phyloP scores from a whole-genome alignment of 2,797 vertebrate species.

The Notolepis coatsorum region DNA sequence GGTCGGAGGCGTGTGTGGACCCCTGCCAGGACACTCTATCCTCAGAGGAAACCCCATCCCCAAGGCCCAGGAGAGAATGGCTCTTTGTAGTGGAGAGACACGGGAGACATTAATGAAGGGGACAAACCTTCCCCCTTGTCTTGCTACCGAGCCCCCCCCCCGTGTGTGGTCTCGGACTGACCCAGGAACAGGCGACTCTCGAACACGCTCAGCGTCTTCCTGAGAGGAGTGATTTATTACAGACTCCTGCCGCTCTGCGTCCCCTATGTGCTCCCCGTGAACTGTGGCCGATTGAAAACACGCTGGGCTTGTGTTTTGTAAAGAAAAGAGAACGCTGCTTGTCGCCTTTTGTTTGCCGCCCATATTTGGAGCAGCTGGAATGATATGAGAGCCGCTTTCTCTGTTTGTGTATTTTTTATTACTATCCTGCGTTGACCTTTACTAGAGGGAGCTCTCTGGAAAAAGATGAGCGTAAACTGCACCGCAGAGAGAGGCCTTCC shows the following conservation, averaged over 20 bases:
- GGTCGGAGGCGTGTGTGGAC: constrained; percentile 47
- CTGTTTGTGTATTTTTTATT: not conserved
- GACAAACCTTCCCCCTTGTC: constrained; percentile 42
- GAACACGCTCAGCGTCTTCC: not conserved
- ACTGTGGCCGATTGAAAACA: constrained; percentile 51
- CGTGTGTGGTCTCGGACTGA: constrained; percentile 15
- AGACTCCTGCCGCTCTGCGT: constrained; percentile 12
- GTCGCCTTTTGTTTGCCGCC: constrained; percentile 35
- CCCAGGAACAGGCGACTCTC: not conserved
- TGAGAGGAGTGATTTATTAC: constrained; percentile 24
- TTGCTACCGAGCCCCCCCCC: constrained; percentile 13
- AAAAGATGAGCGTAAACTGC: too few species aligned
- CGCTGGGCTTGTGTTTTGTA: constrained; percentile 39
- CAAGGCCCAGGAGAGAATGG: constrained; percentile 60
- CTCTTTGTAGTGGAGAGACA: constrained; percentile 67
- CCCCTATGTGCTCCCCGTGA: constrained; percentile 21
- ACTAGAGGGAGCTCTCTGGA: not conserved
- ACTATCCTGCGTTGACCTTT: constrained; percentile 21
- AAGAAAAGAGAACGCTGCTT: constrained; percentile 48
- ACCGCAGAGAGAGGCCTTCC: too few species aligned
- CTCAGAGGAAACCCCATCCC: constrained; percentile 73
- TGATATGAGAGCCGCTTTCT: constrained; percentile 1
- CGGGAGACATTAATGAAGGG: constrained; percentile 57
- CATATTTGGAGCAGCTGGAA: constrained; percentile 27
- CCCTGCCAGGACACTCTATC: constrained; percentile 68